phyloP scores from a whole-genome alignment of 2,888 invertebrate species.

The Rhyacophila evoluta region DNA sequence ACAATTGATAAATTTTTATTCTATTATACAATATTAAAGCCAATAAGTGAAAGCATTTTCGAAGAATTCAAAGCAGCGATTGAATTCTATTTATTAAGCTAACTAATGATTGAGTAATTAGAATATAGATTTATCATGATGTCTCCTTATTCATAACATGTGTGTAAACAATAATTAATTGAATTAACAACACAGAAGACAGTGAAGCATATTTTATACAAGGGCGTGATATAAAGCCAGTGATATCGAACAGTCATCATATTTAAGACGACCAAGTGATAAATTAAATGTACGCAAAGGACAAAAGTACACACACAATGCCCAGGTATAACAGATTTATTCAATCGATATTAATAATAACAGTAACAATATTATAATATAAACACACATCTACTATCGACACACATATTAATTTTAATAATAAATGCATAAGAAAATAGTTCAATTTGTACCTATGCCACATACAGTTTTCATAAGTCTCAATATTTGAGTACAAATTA shows the following conservation, averaged over 20 bases:
- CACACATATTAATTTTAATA: neutral
- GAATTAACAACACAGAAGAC: neutral
- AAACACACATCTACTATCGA: neutral
- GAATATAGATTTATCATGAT: neutral
- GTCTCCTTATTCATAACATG: neutral
- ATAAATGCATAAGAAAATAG: conserved; percentile 18
- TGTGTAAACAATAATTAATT: neutral
- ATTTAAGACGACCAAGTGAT: neutral
- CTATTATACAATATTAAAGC: conserved; percentile 37
- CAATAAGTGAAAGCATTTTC: conserved; percentile 33
- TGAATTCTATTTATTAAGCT: conserved; percentile 4
- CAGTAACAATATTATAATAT: conserved; percentile 19
- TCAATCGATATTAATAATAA: neutral
- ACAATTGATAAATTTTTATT: conserved; percentile 34
- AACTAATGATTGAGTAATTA: conserved; percentile 23
- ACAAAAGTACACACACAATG: neutral
- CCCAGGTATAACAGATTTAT: neutral
- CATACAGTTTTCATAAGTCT: neutral
- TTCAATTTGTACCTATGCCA: neutral
- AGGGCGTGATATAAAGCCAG: neutral
- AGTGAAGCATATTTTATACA: neutral
- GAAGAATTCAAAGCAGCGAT: conserved; percentile 29
- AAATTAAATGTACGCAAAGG: too few relatives aligned
- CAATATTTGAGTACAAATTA: neutral
- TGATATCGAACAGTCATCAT: neutral